Conservation (phyloP, 2,113 vertebrate species). For the Pogona vitticeps region DNA sequence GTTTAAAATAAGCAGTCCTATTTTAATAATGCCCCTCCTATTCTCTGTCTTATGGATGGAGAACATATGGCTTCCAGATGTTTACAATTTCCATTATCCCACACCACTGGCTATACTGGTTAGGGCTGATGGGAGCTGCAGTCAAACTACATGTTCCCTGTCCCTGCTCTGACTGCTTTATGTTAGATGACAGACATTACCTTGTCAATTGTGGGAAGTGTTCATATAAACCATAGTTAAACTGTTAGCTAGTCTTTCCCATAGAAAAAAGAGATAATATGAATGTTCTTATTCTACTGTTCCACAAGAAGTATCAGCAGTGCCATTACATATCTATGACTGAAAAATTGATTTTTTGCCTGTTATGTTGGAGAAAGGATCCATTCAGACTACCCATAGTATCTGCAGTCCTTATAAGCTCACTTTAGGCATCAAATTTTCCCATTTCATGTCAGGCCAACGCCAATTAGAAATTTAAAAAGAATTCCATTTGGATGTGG, state of each 20-base stretch:
- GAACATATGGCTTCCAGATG: too few species aligned
- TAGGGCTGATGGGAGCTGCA: too few species aligned
- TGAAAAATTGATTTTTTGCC: not conserved
- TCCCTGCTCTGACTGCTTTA: not conserved
- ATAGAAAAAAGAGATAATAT: not conserved
- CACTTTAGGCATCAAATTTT: not conserved
- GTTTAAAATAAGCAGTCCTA: rapidly evolving
- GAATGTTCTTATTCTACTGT: not conserved
- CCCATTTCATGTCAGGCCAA: not conserved
- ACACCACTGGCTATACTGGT: too few species aligned
- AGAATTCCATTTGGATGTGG: constrained; percentile 9
- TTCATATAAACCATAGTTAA: not conserved
- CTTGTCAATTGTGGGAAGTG: not conserved
- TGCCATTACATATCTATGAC: not conserved
- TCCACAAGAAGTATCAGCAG: not conserved
- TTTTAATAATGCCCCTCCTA: too few species aligned
- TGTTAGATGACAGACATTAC: not conserved
- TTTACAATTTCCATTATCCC: too few species aligned
- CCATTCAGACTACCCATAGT: not conserved
- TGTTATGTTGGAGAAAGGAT: not conserved
- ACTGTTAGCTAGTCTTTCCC: not conserved
- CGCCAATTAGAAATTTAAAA: constrained; percentile 36
- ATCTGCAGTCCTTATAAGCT: not conserved
- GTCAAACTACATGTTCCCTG: too few species aligned
- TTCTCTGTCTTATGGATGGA: too few species aligned